Evolutionary conservation across 2,888 invertebrate species (phyloP).

Genomic region (Halictus quadricinctus): DNA sequence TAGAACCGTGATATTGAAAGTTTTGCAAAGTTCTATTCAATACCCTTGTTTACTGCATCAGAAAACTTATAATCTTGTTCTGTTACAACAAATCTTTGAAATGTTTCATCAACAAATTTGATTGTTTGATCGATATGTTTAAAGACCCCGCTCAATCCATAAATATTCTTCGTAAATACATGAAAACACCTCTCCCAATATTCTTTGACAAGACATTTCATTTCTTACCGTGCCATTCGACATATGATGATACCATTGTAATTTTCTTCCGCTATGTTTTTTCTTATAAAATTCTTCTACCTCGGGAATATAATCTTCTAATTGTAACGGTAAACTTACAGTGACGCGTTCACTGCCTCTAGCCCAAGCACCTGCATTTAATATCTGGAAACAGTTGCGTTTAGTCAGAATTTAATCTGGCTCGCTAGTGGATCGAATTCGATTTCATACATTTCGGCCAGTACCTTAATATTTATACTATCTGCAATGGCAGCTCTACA

Average conservation of each 20-base stretch:
- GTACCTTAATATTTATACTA: constrained; percentile 95
- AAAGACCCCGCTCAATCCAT: not conserved
- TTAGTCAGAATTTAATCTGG: constrained; percentile 20
- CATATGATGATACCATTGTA: constrained; percentile 99
- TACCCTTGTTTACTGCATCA: constrained; percentile 47
- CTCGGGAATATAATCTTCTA: constrained; percentile 99
- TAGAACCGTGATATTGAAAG: constrained; percentile 42
- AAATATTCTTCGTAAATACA: constrained; percentile 15
- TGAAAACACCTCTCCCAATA: constrained; percentile 18
- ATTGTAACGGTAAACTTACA: constrained; percentile 97
- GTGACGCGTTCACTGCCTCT: constrained; percentile 96
- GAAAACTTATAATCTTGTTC: constrained; percentile 33
- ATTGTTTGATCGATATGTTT: constrained; percentile 8
- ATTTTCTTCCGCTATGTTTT: constrained; percentile 98
- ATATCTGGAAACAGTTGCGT: constrained; percentile 84
- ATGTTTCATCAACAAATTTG: constrained; percentile 3
- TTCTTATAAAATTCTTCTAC: constrained; percentile 99
- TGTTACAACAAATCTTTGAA: constrained; percentile 11
- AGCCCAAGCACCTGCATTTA: constrained; percentile 99
- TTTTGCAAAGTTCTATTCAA: constrained; percentile 38
- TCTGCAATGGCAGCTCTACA: constrained; percentile 91
- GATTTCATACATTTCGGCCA: not conserved
- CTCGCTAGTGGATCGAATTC: not conserved
- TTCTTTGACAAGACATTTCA: constrained; percentile 31
- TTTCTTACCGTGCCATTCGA: constrained; percentile 94